Base-by-base conservation (phyloP, 2,797 vertebrate species). In the Chloroceryle inda region DNA sequence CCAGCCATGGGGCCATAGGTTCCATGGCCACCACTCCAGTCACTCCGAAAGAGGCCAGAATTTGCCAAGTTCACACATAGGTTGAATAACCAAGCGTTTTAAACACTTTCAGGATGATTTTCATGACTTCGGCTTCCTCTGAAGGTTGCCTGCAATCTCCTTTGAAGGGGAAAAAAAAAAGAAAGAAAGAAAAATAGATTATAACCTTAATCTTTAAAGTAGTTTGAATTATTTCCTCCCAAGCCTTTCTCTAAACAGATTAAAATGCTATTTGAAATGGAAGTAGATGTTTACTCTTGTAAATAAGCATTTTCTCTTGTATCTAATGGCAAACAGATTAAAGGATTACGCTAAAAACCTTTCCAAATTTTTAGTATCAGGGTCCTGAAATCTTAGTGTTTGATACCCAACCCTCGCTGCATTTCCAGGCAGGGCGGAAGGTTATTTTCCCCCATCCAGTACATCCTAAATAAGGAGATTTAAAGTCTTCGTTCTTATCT, bases 211-310 rank as follows among this genome's bases (percentile, higher is more conserved):
- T 85, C 86, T 95, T 81, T 72, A 93, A 97, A 96, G 93, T 74
- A 95, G 89, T 95, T 96, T 89, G 82, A 97, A 96, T 92, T 55
- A 95, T 97, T 96, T 98, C 94, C 75, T 88, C 80, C 85, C 94
- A 96, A 97, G 97, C 94, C 95, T 96, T 98, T 97, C 94, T 85
- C 68, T 85, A 97, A 98, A 98, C 95, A 98, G 95, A 95, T 97
- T 96, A 98, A 94, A 94, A 21, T 82, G 76, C 85, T 44, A 3
- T 95, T 96, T 95, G 96, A 95, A 98, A 96, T 80, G 92, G 93
- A 96, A 94, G 93, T 73, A n/a, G 56, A 62, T 97, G 91, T 98
- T 98, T 96, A 86, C 91, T 88, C 21, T 49, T 91, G 94, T 76
- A 97, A 95, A 97, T 88, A 87, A 55, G 85, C 71, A 93, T 97